Base-by-base conservation (phyloP, 2,888 invertebrate species). In the Dichetophora obliterata region DNA sequence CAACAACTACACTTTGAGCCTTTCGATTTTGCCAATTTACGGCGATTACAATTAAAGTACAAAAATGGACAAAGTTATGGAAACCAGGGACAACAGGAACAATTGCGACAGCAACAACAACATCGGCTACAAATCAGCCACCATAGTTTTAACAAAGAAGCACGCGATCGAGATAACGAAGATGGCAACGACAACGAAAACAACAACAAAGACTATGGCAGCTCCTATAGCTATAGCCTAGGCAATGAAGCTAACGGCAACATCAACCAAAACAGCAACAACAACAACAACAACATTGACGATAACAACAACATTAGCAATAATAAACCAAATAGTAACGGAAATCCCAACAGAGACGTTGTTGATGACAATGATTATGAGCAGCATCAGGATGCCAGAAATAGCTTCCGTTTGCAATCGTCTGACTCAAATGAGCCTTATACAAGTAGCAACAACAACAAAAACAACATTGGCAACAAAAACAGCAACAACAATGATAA, bases 381-480 rank as follows among this genome's bases (percentile, higher is more conserved):
- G 27, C n/a, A 52, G 14, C 69, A 61, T 69, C 69, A 59, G 69
- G 69, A 75, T 69, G 69, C 50, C 61, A 75, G 69, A 34, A 65
- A 71, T 63, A 37, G 59, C 65, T 71, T 76, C 71, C 76, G 76
- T 37, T 70, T 71, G 65, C 71, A 70, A 71, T 76, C 71, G 76
- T 71, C 71, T 70, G 65, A 16, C 37, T 34, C 70, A 76, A 76
- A 76, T 76, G 63, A 71, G 52, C 54, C 76, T 27, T 50, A 59
- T 61, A 63, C 50, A 27, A 68, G 43, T 61, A 50, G 27, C 8
- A 63, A 31, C 50, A 52, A 11, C 50, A 61, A 59, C 16, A 24
- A 19, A 24, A 50, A 22, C 63, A 65, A 54, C 43, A 54, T 16
- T 63, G 63, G 63, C 54, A 61, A 73, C 73, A 73, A 61, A 6